phyloP scores from a whole-genome alignment of 2,797 vertebrate species.

The Enteromius fasciolatus region DNA sequence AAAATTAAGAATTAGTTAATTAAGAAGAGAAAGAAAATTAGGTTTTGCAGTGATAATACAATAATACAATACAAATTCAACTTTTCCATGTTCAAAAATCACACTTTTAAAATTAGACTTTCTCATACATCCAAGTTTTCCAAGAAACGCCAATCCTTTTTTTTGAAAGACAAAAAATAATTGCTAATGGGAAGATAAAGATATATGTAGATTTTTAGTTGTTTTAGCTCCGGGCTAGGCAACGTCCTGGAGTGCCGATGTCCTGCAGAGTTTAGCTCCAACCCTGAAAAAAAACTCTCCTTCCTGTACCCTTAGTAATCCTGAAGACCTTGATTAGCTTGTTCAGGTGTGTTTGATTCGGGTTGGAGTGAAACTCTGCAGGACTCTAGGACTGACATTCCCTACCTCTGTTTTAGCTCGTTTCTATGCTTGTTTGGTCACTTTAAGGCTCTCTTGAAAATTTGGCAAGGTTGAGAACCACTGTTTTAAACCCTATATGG shows the following conservation, averaged over 20 bases:
- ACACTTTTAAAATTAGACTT: neutral
- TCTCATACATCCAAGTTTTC: neutral
- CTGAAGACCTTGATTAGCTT: too few species aligned
- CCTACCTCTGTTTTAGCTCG: neutral
- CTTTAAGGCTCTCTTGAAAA: neutral
- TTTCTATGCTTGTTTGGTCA: neutral
- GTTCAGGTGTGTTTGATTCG: too few species aligned
- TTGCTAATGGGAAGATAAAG: neutral
- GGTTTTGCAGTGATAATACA: neutral
- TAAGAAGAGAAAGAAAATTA: neutral
- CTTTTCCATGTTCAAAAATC: neutral
- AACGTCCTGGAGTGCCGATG: too few species aligned
- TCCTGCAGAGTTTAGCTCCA: too few species aligned
- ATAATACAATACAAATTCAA: neutral
- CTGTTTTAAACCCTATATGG: slow-evolving; percentile 59
- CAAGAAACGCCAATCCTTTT: neutral
- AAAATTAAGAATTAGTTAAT: neutral
- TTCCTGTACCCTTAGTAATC: too few species aligned
- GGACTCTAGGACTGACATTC: too few species aligned
- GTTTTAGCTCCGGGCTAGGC: neutral
- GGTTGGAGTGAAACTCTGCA: too few species aligned
- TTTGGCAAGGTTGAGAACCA: neutral
- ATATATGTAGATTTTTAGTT: neutral
- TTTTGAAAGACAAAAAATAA: neutral
- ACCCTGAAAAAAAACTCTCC: too few species aligned